phyloP scores from a whole-genome alignment of 1,140 invertebrate genomes.

The Subanguina moxae region DNA sequence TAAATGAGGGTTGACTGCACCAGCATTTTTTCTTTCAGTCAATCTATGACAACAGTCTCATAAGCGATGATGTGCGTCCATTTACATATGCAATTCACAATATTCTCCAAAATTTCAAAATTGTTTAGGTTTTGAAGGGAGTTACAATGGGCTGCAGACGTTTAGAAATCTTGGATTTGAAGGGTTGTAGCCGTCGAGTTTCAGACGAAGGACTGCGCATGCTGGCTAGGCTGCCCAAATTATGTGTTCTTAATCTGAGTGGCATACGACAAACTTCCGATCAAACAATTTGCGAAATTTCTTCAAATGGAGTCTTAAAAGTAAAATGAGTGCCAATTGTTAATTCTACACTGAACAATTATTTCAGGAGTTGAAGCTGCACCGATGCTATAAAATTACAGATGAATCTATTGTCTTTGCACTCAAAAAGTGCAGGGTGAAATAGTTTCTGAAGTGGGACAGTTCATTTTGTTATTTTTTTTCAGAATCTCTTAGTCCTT shows the following conservation, averaged over 20 bases:
- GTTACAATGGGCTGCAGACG: no score
- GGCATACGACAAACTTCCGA: background rate
- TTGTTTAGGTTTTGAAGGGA: no score
- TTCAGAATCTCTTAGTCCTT: no score
- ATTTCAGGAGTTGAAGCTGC: background rate
- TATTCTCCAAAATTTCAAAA: no score
- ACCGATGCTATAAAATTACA: background rate
- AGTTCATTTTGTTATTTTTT: no score
- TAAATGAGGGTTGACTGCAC: no score
- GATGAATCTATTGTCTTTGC: constrained; percentile 1
- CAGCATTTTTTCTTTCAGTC: no score
- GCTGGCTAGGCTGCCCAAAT: background rate
- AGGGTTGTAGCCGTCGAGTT: background rate
- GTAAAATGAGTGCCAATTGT: background rate
- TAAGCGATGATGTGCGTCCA: background rate
- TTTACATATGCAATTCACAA: no score
- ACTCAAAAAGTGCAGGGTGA: no score
- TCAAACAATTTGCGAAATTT: background rate
- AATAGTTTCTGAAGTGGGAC: no score
- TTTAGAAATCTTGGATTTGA: background rate
- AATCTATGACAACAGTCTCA: background rate
- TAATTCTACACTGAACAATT: background rate
- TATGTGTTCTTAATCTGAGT: background rate
- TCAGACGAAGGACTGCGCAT: background rate
- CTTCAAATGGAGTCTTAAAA: background rate